Conservation (phyloP, 2,888 invertebrate genomes). For the Tipula confusa region DNA sequence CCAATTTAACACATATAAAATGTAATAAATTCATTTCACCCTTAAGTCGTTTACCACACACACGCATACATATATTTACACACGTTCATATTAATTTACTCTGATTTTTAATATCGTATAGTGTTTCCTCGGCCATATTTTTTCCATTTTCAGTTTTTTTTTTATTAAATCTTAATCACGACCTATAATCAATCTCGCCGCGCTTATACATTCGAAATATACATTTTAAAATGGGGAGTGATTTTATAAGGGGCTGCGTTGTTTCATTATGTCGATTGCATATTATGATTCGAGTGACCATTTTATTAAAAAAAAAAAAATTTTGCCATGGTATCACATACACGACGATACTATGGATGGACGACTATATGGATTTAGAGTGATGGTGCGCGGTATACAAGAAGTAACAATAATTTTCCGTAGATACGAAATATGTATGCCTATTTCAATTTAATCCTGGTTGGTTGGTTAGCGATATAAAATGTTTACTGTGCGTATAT, state of each 20-base stretch:
- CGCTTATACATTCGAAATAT: background rate
- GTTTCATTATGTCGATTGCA: background rate
- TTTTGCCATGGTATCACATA: background rate
- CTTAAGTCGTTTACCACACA: background rate
- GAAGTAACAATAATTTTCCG: background rate
- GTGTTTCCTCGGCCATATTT: background rate
- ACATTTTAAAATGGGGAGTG: constrained; percentile 4
- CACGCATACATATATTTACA: background rate
- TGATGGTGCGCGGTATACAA: background rate
- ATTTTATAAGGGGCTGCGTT: background rate
- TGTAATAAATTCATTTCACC: background rate
- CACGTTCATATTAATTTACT: background rate
- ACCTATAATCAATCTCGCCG: background rate
- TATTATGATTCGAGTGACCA: background rate
- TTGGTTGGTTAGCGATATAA: background rate
- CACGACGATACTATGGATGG: background rate
- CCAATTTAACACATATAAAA: background rate
- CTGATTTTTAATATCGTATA: background rate
- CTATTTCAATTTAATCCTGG: constrained; percentile 25
- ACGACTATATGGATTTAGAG: background rate
- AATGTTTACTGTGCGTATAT: background rate
- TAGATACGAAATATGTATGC: background rate
- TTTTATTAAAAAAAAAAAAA: background rate
- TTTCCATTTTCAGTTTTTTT: background rate
- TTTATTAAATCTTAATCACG: background rate